Evolutionary conservation across 1,140 invertebrate genomes (phyloP).

Genomic region (Formica exsecta): DNA sequence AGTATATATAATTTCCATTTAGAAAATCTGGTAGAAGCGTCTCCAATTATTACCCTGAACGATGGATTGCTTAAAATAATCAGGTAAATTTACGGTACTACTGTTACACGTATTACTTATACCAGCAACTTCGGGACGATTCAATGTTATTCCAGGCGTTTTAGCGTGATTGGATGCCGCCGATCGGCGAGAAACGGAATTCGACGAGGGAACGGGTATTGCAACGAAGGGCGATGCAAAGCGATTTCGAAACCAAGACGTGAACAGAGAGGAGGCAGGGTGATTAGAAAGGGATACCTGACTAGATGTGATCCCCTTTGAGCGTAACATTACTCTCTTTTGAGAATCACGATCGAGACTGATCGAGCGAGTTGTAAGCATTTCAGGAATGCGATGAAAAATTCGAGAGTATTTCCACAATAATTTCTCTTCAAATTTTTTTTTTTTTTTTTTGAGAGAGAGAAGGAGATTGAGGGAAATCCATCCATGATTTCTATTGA

Average conservation of each 20-base stretch:
- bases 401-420: constrained; percentile 15
- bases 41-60: background rate
- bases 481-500: background rate
- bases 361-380: background rate
- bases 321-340: constrained; percentile 38
- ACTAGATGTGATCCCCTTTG: constrained; percentile 22
- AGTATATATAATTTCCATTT: background rate
- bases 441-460: background rate
- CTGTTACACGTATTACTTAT: constrained; percentile 36
- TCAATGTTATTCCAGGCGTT: constrained; percentile 51
- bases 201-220: constrained; percentile 1
- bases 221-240: constrained; percentile 29
- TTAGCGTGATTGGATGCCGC: constrained; percentile 56
- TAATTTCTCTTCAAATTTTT: constrained; percentile 1
- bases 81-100: constrained; percentile 18
- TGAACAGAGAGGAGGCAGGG: background rate
- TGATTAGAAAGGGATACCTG: constrained; percentile 40
- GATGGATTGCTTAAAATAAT: constrained; percentile 45
- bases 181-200: constrained; percentile 12
- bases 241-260: constrained; percentile 24
- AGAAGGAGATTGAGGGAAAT: background rate
- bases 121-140: constrained; percentile 8
- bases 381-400: constrained; percentile 25
- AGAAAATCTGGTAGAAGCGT: background rate
- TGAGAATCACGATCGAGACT: background rate